Evolutionary conservation across 2,113 vertebrate genomes (phyloP).

Genomic region (Danionella cerebrum): DNA sequence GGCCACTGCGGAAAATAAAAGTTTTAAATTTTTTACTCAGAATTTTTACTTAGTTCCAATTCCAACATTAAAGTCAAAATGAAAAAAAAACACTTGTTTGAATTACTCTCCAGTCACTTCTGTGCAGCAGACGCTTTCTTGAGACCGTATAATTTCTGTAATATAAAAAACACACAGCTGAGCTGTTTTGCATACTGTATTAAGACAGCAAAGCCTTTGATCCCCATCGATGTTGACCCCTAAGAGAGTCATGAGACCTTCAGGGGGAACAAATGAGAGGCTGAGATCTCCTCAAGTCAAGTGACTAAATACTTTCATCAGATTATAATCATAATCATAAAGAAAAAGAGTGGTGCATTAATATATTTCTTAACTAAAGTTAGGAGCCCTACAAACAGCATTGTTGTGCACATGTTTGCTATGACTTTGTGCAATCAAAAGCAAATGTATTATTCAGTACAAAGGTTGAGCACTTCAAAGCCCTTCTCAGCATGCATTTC

Average conservation of each 20-base stretch:
- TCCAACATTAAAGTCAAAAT: conserved; percentile 3
- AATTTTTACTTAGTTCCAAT: too few species aligned
- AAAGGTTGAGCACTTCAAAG: conserved; percentile 29
- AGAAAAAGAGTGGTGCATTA: too few species aligned
- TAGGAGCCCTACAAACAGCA: too few species aligned
- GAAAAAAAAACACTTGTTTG: background rate
- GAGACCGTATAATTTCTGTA: background rate
- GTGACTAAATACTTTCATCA: background rate
- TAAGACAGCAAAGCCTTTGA: background rate
- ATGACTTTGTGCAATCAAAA: conserved; percentile 30
- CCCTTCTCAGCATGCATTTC: background rate
- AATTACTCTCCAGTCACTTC: conserved; percentile 6
- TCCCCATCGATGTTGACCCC: background rate
- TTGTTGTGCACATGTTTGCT: background rate
- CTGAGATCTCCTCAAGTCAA: background rate
- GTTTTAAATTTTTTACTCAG: too few species aligned
- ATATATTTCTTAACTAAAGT: too few species aligned
- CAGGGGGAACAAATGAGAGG: background rate
- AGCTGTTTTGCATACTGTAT: background rate
- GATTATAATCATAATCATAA: too few species aligned
- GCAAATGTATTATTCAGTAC: conserved; percentile 40
- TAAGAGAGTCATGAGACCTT: background rate
- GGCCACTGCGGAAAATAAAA: too few species aligned
- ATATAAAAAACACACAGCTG: background rate
- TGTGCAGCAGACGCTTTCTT: conserved; percentile 1